phyloP scores from a whole-genome alignment of 2,113 vertebrate genomes.

The Chinchilla lanigera region DNA sequence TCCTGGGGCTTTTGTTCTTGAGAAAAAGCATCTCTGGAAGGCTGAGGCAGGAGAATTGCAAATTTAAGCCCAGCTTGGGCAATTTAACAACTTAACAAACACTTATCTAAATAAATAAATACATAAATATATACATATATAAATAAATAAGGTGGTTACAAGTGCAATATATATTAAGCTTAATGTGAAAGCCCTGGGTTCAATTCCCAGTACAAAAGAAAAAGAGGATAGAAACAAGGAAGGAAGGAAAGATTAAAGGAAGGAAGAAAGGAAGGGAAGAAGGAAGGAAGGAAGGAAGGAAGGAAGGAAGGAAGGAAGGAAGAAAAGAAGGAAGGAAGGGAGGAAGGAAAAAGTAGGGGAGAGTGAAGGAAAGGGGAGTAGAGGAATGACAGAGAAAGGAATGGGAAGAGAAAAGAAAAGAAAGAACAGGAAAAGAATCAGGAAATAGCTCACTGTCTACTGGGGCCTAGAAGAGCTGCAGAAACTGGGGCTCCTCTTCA shows the following conservation, averaged over 20 bases:
- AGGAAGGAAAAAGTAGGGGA: background rate
- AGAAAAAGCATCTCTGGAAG: background rate
- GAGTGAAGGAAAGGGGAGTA: no score
- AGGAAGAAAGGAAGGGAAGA: background rate
- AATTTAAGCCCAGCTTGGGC: background rate
- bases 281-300: background rate
- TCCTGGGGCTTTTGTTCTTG: accelerated
- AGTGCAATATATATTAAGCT: background rate
- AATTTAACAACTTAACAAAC: background rate
- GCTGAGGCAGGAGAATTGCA: background rate
- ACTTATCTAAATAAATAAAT: background rate
- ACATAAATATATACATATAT: no score
- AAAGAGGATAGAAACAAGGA: background rate
- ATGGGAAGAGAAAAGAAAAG: background rate
- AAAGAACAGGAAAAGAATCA: background rate
- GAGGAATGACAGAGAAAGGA: background rate
- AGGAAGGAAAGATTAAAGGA: background rate
- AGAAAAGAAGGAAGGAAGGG: background rate
- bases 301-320: no score
- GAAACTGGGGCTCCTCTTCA: background rate
- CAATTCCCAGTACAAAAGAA: background rate
- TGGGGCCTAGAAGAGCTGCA: background rate
- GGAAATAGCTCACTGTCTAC: accelerated
- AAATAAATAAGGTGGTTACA: background rate
- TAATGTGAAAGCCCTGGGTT: background rate